phyloP scores from a whole-genome alignment of 2,113 vertebrate genomes.

The Myrmecophaga tridactyla region DNA sequence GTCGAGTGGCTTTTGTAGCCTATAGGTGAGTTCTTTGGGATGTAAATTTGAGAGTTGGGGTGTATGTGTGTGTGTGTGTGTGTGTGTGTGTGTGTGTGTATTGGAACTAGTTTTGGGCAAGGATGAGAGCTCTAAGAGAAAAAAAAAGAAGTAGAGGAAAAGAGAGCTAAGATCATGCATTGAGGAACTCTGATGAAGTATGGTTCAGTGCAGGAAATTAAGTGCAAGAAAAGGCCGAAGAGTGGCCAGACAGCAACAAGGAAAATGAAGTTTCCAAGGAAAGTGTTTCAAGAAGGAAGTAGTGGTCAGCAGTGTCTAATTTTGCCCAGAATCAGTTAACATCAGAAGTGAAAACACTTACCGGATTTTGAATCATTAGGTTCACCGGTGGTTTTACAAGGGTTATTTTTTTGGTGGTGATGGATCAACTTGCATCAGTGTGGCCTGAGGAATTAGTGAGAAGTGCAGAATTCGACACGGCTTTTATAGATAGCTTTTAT shows the following conservation, averaged over 20 bases:
- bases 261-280: neutral
- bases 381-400: neutral
- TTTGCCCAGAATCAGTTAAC: neutral
- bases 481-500: neutral
- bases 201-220: neutral
- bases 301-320: neutral
- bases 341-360: slow-evolving; percentile 15
- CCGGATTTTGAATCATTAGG: neutral
- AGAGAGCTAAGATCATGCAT: neutral
- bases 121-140: neutral
- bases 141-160: neutral
- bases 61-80: neutral
- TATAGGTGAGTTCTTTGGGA: neutral
- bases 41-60: neutral
- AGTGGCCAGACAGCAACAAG: neutral
- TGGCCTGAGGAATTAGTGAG: neutral
- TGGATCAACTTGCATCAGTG: neutral
- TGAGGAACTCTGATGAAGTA: neutral
- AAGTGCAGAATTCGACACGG: neutral
- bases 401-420: neutral
- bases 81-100: neutral
- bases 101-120: neutral
- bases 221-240: neutral
- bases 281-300: slow-evolving; percentile 24
- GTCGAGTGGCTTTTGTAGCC: neutral